phyloP scores from a whole-genome alignment of 2,113 vertebrate genomes.

The Ameiurus melas region DNA sequence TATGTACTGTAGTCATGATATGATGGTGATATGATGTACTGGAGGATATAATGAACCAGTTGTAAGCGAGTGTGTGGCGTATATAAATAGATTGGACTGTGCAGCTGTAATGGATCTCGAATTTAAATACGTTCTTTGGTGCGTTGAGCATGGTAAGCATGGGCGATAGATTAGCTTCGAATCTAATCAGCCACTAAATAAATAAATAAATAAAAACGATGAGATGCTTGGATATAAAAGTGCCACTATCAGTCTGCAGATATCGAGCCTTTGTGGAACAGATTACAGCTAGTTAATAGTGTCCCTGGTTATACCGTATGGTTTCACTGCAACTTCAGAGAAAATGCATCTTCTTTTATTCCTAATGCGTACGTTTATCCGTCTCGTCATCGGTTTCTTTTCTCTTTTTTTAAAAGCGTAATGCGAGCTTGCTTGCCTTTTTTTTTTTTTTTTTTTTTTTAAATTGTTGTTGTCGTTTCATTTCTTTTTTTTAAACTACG shows the following conservation, averaged over 20 bases:
- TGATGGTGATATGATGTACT: conserved; percentile 30
- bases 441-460: conserved; percentile 18
- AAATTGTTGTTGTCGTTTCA: conserved; percentile 11
- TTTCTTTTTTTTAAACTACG: conserved; percentile 57
- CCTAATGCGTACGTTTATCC: conserved; percentile 36
- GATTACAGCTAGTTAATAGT: conserved; percentile 59
- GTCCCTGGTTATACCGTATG: conserved; percentile 64
- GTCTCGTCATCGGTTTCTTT: conserved; percentile 14
- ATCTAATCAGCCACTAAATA: background rate
- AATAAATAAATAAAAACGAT: background rate
- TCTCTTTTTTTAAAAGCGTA: conserved; percentile 2
- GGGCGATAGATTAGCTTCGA: conserved; percentile 16
- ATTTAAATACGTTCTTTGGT: conserved; percentile 44
- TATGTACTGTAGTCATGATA: conserved; percentile 9
- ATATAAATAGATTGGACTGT: conserved; percentile 24
- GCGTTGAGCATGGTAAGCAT: conserved; percentile 34
- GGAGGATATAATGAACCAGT: conserved; percentile 31
- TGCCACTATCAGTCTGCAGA: conserved; percentile 23
- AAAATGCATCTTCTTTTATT: conserved; percentile 54
- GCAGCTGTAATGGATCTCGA: conserved; percentile 34
- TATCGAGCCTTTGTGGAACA: conserved; percentile 12
- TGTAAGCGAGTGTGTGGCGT: conserved; percentile 32
- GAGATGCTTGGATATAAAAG: conserved; percentile 31
- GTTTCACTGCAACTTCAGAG: conserved; percentile 69
- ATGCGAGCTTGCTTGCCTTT: conserved; percentile 29